These are phyloP conservation scores for Garrulus glandarius DNA, from an alignment of 2,797 vertebrate species.

Conservation along the genomic window DNA sequence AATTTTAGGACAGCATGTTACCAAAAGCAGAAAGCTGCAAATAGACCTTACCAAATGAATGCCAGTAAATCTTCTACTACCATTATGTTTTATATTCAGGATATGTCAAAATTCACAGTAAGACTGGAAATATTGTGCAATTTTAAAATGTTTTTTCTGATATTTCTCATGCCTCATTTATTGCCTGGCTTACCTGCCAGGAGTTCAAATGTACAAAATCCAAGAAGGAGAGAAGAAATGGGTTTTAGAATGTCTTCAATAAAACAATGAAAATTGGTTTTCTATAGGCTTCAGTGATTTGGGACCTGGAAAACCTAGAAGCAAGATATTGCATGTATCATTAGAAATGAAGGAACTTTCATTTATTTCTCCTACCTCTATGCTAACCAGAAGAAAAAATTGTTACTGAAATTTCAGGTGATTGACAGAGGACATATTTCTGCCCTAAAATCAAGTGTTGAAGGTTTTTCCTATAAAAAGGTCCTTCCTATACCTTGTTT, in stretches of 20 bases:
- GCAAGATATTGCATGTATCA: neutral
- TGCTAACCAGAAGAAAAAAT: neutral
- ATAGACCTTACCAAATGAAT: neutral
- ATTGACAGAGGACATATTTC: neutral
- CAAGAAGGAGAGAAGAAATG: neutral
- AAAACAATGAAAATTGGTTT: neutral
- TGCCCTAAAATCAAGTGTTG: neutral
- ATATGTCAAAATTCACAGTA: neutral
- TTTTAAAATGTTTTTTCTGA: neutral
- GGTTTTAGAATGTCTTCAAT: neutral
- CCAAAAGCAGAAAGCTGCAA: neutral
- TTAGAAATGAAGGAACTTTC: neutral
- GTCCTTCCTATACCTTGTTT: neutral
- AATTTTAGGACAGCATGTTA: neutral
- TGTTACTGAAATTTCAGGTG: neutral
- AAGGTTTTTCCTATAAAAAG: neutral
- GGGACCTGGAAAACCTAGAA: neutral
- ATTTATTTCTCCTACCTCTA: neutral
- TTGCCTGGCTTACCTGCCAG: neutral
- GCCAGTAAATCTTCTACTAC: neutral
- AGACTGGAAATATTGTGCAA: neutral
- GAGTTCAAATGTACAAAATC: neutral
- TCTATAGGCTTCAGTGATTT: neutral
- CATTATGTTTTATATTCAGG: neutral
- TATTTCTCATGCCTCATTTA: neutral